Evolutionary conservation across 1,140 invertebrate genomes (phyloP), one percentile per base, ranked within the genome.

Genomic region (Halyomorpha halys): DNA sequence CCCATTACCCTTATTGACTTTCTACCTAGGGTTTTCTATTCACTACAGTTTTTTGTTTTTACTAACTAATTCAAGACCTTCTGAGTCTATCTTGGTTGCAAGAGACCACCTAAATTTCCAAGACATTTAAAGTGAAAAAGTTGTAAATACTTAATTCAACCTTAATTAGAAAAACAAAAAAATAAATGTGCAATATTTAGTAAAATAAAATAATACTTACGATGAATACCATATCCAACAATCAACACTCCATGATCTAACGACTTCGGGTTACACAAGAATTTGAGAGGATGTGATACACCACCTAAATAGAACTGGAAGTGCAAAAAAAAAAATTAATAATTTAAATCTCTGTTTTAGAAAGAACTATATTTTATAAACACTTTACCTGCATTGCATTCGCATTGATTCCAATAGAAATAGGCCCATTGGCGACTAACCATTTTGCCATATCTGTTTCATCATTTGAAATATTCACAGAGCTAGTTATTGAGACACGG

Each of bases 371-470:
- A 30, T 4, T 30, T n/a, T 30, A 30, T 30, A 30, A 63, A 25
- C 11, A 27, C 21, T 3, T 39, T 56, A 81, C 80, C 76, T 96
- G 92, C 90, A 99, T 97, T 2, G 91, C 92, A 78, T 96, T 95
- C 0, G 97, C 96, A 76, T 99, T 98, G 61, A 99, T 90, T 19
- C 89, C 96, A 74, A 99, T 95, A 14, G 94, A 93, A 68, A 99
- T 94, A 0, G 96, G 96, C 45, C 96, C 95, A 77, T 98, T 93
- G 67, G 84, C 74, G 2, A 87, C 80, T 0, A 98, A 78, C 91
- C 92, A 98, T 68, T 90, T 85, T 16, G 91, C 90, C 85, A 99
- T 97, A 70, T 92, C 83, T 0, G 82, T 86, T 76, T 99, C 97
- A 77, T 98, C 85, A 18, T 82, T 80, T 11, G 92, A 87, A 59